Percentiles rank a stretch among this genome's conserved stretches.
Conservation (phyloP, 2,888 invertebrate genomes). For the Epirrhoe tristata region DNA sequence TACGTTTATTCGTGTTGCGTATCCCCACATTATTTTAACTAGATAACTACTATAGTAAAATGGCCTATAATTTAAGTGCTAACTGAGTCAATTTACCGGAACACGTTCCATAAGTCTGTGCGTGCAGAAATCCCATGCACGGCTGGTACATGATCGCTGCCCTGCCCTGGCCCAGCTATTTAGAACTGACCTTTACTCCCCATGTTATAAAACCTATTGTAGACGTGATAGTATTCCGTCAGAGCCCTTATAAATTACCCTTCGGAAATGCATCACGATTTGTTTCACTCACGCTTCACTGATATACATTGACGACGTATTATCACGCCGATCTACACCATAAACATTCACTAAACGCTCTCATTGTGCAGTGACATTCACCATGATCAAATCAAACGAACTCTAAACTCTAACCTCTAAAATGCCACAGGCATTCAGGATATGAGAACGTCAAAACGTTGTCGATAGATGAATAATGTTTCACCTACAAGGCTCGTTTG, state of each 20-base stretch:
- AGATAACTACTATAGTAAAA: conserved; percentile 5
- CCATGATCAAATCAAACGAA: conserved; percentile 65
- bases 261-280: conserved; percentile 50
- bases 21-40: background rate
- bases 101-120: conserved; percentile 53
- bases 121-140: conserved; percentile 62
- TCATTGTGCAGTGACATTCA: conserved; percentile 71
- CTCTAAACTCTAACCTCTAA: conserved; percentile 71
- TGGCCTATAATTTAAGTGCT: conserved; percentile 31
- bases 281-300: conserved; percentile 54
- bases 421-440: conserved; percentile 64
- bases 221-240: conserved; percentile 40
- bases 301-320: conserved; percentile 53
- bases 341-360: conserved; percentile 64
- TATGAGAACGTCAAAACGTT: conserved; percentile 57
- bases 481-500: conserved; percentile 84
- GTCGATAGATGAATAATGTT: conserved; percentile 74
- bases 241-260: conserved; percentile 42
- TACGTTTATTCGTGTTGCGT: background rate
- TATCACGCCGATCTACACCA: conserved; percentile 70
- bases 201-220: conserved; percentile 39
- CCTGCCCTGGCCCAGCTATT: conserved; percentile 34
- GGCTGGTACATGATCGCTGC: conserved; percentile 46
- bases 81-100: conserved; percentile 51
- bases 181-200: conserved; percentile 43